Evolutionary conservation across 1,140 invertebrate genomes (phyloP), one percentile per base, ranked within the genome.

Genomic region (Euura saliciscinereae): DNA sequence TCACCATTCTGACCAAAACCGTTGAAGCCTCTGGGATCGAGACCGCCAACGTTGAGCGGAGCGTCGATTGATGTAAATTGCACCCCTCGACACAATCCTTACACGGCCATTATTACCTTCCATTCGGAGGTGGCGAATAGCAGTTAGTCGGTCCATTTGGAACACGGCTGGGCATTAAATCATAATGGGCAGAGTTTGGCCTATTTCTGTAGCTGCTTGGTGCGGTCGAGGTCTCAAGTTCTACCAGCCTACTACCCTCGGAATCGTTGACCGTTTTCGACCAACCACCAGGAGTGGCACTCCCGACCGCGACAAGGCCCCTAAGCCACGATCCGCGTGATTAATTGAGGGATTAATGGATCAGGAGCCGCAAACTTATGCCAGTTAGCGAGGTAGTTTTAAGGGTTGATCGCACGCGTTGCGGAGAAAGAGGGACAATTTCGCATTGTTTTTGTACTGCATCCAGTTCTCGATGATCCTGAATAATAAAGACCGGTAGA

Each of bases 311-410:
- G 28, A 28, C 28, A 28, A 28, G 28, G 28, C 28, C n/a, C 51
- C 43, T 67, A 67, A 67, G 44, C 8, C 28, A 7, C 66, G 66
- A 67, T 67, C 44, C 42, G 2, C 73, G 77, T 83, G 80, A 83
- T 82, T 81, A 83, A 82, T 82, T 78, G 78, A 78, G 71, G 79
- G 82, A 83, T 83, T 83, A 83, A 83, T 83, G 80, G 82, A 83
- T 83, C 82, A 78, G 79, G 82, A 81, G 80, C 80, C 82, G 78
- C 80, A 75, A 76, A 80, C 79, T 83, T 81, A 83, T 83, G 79
- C 78, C 78, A 79, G 76, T 82, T 82, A 77, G 79, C 79, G 69
- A 71, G 77, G 73, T 80, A 80, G 76, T 80, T 79, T 77, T 74
- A 70, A 51, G 75, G 77, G 75, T 77, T 69, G 73, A 72, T 69